phyloP scores from a whole-genome alignment of 2,888 invertebrate genomes.

The Andrena hattorfiana region DNA sequence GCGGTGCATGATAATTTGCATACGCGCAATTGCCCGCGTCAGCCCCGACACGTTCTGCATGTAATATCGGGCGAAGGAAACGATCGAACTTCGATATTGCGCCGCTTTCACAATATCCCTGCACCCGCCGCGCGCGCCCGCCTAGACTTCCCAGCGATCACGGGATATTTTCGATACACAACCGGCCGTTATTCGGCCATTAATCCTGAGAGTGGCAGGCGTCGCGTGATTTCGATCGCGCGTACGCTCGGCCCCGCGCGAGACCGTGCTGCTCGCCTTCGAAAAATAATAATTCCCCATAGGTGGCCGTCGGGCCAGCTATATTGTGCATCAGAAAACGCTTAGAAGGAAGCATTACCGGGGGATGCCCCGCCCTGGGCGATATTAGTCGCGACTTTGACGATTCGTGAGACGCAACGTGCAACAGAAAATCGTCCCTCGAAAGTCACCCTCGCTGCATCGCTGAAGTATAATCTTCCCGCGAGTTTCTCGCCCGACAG shows the following conservation, averaged over 20 bases:
- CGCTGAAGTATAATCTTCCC: background rate
- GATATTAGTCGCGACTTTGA: too few relatives aligned
- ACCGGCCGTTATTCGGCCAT: constrained; percentile 37
- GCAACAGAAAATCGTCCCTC: too few relatives aligned
- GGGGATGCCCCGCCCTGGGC: too few relatives aligned
- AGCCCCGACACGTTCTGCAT: constrained; percentile 46
- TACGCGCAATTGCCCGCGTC: constrained; percentile 56
- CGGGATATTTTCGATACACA: constrained; percentile 47
- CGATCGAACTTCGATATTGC: constrained; percentile 48
- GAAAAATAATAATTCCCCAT: constrained; percentile 31
- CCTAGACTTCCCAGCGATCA: constrained; percentile 30
- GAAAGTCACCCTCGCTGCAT: too few relatives aligned
- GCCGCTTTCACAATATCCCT: constrained; percentile 16
- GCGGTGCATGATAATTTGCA: constrained; percentile 68
- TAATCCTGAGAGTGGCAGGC: constrained; percentile 43
- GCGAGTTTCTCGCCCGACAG: background rate
- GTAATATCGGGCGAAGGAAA: constrained; percentile 50
- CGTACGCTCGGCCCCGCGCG: background rate
- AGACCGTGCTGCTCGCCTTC: background rate
- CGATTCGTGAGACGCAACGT: too few relatives aligned
- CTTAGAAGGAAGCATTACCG: background rate
- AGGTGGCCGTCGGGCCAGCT: background rate
- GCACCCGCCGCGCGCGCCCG: background rate
- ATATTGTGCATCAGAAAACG: background rate
- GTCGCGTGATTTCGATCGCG: constrained; percentile 48